Evolutionary conservation across 2,113 vertebrate genomes (phyloP).

Genomic region (Isichthys henryi): DNA sequence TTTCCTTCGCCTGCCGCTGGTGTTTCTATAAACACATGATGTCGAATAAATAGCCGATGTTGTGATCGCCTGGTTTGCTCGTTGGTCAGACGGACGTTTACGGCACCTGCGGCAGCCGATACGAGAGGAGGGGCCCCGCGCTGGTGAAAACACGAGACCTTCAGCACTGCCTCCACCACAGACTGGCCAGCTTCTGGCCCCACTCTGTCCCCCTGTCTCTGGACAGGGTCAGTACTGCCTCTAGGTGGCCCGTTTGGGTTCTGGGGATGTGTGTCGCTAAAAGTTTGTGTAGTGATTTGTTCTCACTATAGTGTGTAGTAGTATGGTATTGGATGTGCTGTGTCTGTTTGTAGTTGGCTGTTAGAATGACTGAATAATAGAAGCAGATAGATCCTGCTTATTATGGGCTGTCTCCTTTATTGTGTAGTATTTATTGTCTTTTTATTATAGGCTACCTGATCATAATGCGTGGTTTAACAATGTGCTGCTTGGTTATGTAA

Average conservation of each 20-base stretch:
- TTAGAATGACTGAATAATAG: background rate
- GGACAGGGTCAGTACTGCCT: slow-evolving; percentile 49
- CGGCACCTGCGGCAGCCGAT: slow-evolving; percentile 67
- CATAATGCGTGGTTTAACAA: background rate
- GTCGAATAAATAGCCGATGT: background rate
- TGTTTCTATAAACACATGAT: background rate
- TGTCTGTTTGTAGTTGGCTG: background rate
- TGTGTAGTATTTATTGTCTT: background rate
- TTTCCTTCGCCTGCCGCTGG: background rate
- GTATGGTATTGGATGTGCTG: background rate
- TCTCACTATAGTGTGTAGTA: background rate
- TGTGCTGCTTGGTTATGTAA: background rate
- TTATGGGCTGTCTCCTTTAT: background rate
- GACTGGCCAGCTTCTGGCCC: slow-evolving; percentile 53
- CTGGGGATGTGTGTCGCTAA: background rate
- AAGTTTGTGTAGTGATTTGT: background rate
- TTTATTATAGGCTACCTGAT: background rate
- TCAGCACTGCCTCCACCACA: slow-evolving; percentile 58
- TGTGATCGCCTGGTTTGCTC: background rate
- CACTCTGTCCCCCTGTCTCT: slow-evolving; percentile 56
- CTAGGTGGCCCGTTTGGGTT: background rate
- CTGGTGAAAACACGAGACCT: slow-evolving; percentile 67
- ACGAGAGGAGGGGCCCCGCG: slow-evolving; percentile 52
- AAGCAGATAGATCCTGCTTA: background rate
- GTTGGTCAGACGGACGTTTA: slow-evolving; percentile 64